Evolutionary conservation across 2,797 vertebrate genomes (phyloP), one percentile per base, ranked within the genome.

Genomic region (Coracias cyanogaster): DNA sequence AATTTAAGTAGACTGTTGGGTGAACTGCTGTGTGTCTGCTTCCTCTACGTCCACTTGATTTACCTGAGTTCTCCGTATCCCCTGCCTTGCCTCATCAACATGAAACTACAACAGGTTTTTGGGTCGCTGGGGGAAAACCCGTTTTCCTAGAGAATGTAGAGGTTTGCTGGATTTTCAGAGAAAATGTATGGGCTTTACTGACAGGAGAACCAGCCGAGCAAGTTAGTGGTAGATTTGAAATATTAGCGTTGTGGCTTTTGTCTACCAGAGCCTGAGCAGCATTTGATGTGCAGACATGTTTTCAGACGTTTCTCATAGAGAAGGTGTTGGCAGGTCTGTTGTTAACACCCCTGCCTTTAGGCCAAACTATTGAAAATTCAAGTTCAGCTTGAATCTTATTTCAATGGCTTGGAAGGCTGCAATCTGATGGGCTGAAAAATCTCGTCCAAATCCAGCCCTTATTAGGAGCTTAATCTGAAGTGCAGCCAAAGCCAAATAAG

Each of bases 281-380:
- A 85, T 93, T 92, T 93, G 90, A 87, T 94, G 86, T 81, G 90
- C 67, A 82, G 94, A 89, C 88, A 35, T 92, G 71, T 92, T 96
- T 96, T 94, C 90, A 96, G 95, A 92, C 86, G 58, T 93, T 92
- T 92, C 11, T 65, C 49, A 21, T 85, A 60, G 93, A 43, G 92
- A 82, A 96, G 95, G 96, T 96, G 93, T 95, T 96, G 96, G 95
- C 96, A 92, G 94, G 90, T 95, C 93, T 92, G 90, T 80, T 92
- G 96, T 96, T 95, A 95, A 95, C 95, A 96, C 93, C 91, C 94
- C 93, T 76, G 86, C 96, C 95, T 96, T 94, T 86, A 87, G 95
- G 94, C 88, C 94, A 87, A 82, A 90, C 86, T 95, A 96, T 96
- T 96, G 96, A 96, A 95, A 97, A 95, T 95, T 97, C 96, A 65